Evolutionary conservation across 2,888 invertebrate species (phyloP).

Genomic region (Azorinus chamasolen): DNA sequence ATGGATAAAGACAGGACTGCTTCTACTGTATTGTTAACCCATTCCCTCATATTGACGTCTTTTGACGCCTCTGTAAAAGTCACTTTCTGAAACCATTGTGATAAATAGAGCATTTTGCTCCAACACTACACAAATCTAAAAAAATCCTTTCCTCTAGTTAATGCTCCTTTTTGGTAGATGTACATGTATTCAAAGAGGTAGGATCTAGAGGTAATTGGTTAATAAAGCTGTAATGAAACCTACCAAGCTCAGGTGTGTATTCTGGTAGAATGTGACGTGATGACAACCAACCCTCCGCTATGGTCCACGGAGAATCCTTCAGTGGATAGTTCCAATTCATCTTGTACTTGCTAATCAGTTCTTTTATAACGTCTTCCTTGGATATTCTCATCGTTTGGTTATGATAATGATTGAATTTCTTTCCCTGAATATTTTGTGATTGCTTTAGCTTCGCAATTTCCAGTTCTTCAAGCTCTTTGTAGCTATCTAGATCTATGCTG

Average conservation of each 20-base stretch:
- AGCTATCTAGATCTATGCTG: slow-evolving; percentile 52
- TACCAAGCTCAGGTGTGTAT: slow-evolving; percentile 77
- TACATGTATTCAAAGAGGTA: too few species aligned
- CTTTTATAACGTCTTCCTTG: slow-evolving; percentile 49
- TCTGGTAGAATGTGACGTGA: slow-evolving; percentile 81
- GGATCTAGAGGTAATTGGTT: too few species aligned
- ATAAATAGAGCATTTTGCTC: too few species aligned
- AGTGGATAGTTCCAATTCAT: slow-evolving; percentile 58
- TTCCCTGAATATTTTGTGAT: slow-evolving; percentile 27
- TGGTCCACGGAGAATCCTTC: slow-evolving; percentile 77
- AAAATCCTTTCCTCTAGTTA: too few species aligned
- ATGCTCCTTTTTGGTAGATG: too few species aligned
- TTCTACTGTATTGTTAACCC: too few species aligned
- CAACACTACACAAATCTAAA: too few species aligned
- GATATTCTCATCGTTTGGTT: slow-evolving; percentile 20
- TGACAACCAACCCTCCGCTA: slow-evolving; percentile 83
- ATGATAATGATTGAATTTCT: slow-evolving; percentile 20
- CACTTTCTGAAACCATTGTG: too few species aligned
- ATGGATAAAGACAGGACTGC: too few species aligned
- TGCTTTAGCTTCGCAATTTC: slow-evolving; percentile 21
- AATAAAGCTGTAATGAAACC: too few species aligned
- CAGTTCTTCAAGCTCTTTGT: slow-evolving; percentile 25
- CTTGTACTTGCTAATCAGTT: slow-evolving; percentile 67
- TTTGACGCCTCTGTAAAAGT: too few species aligned
- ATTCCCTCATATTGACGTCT: too few species aligned